phyloP scores from a whole-genome alignment of 2,113 vertebrate species.

The Labeo catla region DNA sequence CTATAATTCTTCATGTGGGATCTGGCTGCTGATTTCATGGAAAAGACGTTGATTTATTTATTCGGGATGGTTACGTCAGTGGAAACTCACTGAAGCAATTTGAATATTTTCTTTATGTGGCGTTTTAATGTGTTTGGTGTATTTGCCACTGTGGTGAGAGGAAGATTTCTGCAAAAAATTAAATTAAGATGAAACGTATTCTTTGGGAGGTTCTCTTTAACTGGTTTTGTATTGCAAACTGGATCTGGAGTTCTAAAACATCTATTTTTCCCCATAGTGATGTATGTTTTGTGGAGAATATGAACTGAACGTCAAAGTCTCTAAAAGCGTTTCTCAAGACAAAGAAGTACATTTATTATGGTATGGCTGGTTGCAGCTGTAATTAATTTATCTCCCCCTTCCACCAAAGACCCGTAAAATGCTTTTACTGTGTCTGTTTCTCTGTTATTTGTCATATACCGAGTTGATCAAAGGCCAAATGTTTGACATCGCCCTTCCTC shows the following conservation, averaged over 20 bases:
- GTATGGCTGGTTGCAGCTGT: slow-evolving; percentile 40
- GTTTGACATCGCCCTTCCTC: slow-evolving; percentile 41
- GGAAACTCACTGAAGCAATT: slow-evolving; percentile 75
- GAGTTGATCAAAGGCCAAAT: slow-evolving; percentile 51
- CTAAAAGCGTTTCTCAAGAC: slow-evolving; percentile 26
- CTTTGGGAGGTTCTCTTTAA: not conserved
- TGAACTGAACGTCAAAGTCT: not conserved
- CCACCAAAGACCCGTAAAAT: slow-evolving; percentile 38
- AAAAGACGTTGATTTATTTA: slow-evolving; percentile 72
- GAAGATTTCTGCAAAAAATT: slow-evolving; percentile 47
- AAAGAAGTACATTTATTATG: slow-evolving; percentile 39
- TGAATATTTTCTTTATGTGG: slow-evolving; percentile 68
- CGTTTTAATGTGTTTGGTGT: slow-evolving; percentile 63
- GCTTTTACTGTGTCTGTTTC: slow-evolving; percentile 39
- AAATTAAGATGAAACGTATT: not conserved
- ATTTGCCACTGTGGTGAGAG: slow-evolving; percentile 64
- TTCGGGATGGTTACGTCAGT: slow-evolving; percentile 74
- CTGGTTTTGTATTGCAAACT: slow-evolving; percentile 20
- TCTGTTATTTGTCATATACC: slow-evolving; percentile 50
- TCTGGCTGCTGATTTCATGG: slow-evolving; percentile 69
- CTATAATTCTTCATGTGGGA: slow-evolving; percentile 54
- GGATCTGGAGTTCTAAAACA: slow-evolving; percentile 16
- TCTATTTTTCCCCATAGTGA: slow-evolving; percentile 11
- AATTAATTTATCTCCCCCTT: slow-evolving; percentile 35
- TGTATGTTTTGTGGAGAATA: slow-evolving; percentile 16